phyloP scores from a whole-genome alignment of 2,888 invertebrate species.

The Acronicta alni region DNA sequence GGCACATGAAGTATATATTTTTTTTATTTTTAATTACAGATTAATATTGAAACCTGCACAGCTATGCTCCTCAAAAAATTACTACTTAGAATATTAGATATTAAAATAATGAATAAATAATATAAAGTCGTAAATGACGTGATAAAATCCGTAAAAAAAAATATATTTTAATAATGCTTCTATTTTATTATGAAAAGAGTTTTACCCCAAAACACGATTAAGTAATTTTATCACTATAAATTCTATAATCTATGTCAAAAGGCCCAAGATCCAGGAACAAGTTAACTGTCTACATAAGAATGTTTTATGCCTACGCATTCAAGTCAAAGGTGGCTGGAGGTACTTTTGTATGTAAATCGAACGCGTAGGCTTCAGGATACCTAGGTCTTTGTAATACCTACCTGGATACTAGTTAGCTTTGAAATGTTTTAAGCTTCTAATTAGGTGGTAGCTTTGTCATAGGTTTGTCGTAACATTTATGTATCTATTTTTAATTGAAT shows the following conservation, averaged over 20 bases:
- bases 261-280: conserved; percentile 42
- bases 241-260: conserved; percentile 48
- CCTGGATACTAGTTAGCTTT: conserved; percentile 66
- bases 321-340: conserved; percentile 72
- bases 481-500: neutral
- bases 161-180: too few species aligned
- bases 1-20: too few species aligned
- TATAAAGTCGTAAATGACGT: too few species aligned
- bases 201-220: conserved; percentile 31
- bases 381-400: conserved; percentile 71
- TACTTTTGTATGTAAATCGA: conserved; percentile 88
- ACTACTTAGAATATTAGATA: too few species aligned
- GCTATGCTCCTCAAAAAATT: too few species aligned
- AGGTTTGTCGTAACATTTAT: neutral
- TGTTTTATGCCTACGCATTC: conserved; percentile 82
- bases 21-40: too few species aligned
- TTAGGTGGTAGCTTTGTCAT: conserved; percentile 31
- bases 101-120: too few species aligned
- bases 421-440: conserved; percentile 57
- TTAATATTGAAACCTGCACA: too few species aligned
- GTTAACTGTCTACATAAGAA: conserved; percentile 65
- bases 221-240: conserved; percentile 44
- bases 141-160: too few species aligned
- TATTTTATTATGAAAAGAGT: too few species aligned
- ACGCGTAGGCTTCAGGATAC: conserved; percentile 78